Evolutionary conservation across 2,797 vertebrate genomes (phyloP).

Genomic region (Coilia nasus): DNA sequence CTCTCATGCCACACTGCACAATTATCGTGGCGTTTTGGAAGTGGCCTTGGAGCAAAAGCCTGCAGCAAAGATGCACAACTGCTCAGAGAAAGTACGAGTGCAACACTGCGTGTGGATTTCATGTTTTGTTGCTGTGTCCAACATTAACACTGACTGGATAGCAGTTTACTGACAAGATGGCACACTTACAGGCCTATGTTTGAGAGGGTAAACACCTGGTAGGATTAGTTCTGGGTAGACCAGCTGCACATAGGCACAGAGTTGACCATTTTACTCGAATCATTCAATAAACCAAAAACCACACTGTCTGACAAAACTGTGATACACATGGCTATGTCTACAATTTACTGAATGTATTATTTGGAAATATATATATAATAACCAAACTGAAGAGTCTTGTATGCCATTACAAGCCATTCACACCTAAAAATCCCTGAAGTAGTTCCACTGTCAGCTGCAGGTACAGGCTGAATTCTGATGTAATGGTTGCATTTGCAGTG

Average conservation of each 20-base stretch:
- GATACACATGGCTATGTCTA: background rate
- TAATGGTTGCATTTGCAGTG: background rate
- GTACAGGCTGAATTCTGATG: background rate
- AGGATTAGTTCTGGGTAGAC: background rate
- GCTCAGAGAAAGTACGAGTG: background rate
- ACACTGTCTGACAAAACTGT: background rate
- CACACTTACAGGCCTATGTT: background rate
- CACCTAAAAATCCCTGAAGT: too few species aligned
- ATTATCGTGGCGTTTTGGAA: background rate
- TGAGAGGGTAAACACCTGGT: background rate
- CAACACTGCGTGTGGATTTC: background rate
- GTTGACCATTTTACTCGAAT: background rate
- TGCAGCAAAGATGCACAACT: conserved; percentile 29
- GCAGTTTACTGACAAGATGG: background rate
- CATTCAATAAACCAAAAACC: background rate
- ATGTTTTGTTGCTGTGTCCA: background rate
- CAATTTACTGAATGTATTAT: background rate
- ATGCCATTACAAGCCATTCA: background rate
- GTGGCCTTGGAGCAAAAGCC: background rate
- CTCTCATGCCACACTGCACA: conserved; percentile 10
- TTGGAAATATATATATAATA: background rate
- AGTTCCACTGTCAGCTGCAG: background rate
- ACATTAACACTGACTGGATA: background rate
- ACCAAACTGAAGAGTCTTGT: background rate
- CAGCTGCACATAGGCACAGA: background rate